Percentiles rank a stretch among this genome's conserved stretches.
phyloP scores from a whole-genome alignment of 2,888 invertebrate genomes.

The Phyto melanocephala region DNA sequence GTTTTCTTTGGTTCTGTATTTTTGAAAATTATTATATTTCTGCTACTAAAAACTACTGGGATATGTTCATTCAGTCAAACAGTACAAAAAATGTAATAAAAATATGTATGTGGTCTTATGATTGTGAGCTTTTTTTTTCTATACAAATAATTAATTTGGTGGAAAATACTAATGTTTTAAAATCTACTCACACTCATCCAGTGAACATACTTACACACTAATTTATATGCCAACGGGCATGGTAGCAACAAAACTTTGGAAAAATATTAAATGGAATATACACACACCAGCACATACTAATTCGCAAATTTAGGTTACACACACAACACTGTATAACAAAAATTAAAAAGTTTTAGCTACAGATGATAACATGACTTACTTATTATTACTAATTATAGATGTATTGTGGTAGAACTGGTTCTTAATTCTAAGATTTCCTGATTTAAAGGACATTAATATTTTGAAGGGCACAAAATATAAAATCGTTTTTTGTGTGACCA shows the following conservation, averaged over 20 bases:
- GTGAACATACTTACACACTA: too few species aligned
- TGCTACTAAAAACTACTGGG: neutral
- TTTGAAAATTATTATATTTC: neutral
- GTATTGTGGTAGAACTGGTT: too few species aligned
- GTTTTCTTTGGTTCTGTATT: too few species aligned
- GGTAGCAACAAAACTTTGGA: constrained; percentile 9
- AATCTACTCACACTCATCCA: neutral
- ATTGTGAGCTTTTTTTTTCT: neutral
- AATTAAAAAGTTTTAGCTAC: too few species aligned
- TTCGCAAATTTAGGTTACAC: neutral
- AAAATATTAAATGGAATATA: neutral
- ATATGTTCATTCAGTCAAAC: neutral
- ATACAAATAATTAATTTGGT: constrained; percentile 11
- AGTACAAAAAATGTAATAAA: neutral
- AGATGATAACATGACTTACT: too few species aligned
- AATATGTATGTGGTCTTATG: neutral
- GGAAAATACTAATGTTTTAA: constrained; percentile 13
- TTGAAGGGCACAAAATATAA: too few species aligned
- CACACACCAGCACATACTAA: neutral
- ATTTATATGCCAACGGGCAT: neutral
- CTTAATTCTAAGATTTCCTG: too few species aligned
- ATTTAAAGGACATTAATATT: too few species aligned
- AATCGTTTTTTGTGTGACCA: too few species aligned
- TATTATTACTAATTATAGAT: too few species aligned
- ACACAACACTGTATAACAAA: too few species aligned